Evolutionary conservation across 1,140 invertebrate species (phyloP), one percentile per base, ranked within the genome.

Genomic region (Aphis gossypii): DNA sequence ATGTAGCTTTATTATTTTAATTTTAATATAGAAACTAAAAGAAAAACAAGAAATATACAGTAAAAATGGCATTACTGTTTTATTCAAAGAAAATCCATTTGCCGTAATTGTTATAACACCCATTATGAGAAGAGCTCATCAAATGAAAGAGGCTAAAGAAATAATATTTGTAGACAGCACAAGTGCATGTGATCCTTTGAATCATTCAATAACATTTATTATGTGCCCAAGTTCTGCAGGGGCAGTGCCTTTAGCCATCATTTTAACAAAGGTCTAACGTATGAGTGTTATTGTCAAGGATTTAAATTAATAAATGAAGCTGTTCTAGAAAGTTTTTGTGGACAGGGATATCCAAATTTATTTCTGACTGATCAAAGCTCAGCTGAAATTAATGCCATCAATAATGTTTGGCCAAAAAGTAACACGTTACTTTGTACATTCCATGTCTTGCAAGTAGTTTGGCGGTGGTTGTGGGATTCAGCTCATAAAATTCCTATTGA

Each of bases 151-250:
- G 30, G 46, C 14, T 21, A 56, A 48, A 48, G 48, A 90, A 21
- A 41, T 90, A 35, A 38, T 90, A 48, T 90, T 90, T 90, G 35
- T 90, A 56, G 88, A 90, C 30, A 44, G 38, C 30, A 90, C 88
- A 54, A 54, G n/a, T 35, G 20, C 48, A 51, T 90, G 48, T 60
- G 48, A 90, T 56, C 46, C n/a, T 0, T 44, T 48, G 41, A 90
- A 90, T 41, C 56, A 90, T 35, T 90, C 46, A 41, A 90, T 90
- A 23, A 90, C 89, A 51, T 90, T 90, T 90, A 6, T 90, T 41
- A 44, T 90, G 46, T 48, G 41, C n/a, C 51, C 89, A 51, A n/a
- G 35, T 56, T 25, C 51, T 56, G 41, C 89, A 48, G 89, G 89
- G 21, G 89, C 51, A 90, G 41, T 54, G 23, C 89, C 51, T 90